Conservation (phyloP, 2,797 vertebrate genomes). For the Rhinatrema bivittatum region DNA sequence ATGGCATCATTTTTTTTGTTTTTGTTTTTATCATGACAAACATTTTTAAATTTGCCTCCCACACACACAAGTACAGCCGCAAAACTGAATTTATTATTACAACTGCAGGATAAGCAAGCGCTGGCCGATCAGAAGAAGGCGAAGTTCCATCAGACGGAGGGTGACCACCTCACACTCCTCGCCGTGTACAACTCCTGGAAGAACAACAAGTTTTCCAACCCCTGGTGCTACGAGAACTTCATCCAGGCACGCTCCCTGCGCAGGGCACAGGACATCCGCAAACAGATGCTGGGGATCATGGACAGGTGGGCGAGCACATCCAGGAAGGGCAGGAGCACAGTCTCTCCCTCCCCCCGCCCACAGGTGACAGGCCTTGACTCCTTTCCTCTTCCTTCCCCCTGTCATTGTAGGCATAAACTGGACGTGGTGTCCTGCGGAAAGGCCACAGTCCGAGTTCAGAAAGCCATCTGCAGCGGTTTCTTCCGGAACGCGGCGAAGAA, state of each 20-base stretch:
- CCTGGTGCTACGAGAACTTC: slow-evolving; percentile 98
- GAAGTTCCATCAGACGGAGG: slow-evolving; percentile 96
- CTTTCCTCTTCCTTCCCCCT: background rate
- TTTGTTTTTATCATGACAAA: no score
- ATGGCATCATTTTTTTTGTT: no score
- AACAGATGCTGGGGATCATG: slow-evolving; percentile 98
- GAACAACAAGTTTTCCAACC: slow-evolving; percentile 98
- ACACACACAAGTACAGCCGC: no score
- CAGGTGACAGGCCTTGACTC: background rate
- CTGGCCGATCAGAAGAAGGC: slow-evolving; percentile 97
- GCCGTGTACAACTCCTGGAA: slow-evolving; percentile 99
- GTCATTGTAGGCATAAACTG: slow-evolving; percentile 76
- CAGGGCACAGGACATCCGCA: slow-evolving; percentile 92
- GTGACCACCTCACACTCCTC: slow-evolving; percentile 91
- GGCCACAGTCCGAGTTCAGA: slow-evolving; percentile 92
- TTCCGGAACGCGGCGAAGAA: slow-evolving; percentile 97
- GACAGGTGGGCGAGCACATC: slow-evolving; percentile 66
- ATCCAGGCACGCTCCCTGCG: slow-evolving; percentile 93
- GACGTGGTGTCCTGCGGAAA: slow-evolving; percentile 97
- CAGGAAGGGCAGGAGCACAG: no score
- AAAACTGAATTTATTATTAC: no score
- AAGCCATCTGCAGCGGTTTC: slow-evolving; percentile 97
- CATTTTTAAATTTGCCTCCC: no score
- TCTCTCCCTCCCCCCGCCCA: background rate
- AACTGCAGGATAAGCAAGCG: slow-evolving; percentile 92